A percentile compares a stretch with the other conserved stretches of the same genome.
These are phyloP conservation scores for Leucozona laternaria DNA, from an alignment of 2,888 invertebrate genomes.

Conservation along the genomic window DNA sequence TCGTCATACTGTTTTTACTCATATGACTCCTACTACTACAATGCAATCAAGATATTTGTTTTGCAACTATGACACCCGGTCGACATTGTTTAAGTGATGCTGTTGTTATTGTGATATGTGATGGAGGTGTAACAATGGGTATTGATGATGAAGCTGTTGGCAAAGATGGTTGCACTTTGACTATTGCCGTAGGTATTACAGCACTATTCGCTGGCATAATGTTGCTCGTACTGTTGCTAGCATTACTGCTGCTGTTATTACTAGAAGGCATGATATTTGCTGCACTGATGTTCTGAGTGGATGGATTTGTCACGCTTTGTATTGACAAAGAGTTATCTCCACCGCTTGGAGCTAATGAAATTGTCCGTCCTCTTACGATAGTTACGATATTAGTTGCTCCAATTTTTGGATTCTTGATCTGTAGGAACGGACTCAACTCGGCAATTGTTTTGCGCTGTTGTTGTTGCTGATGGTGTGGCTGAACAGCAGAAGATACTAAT, in stretches of 20 bases:
- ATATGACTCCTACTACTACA: conserved; percentile 70
- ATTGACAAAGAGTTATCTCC: conserved; percentile 53
- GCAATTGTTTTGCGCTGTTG: conserved; percentile 85
- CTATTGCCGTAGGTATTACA: conserved; percentile 80
- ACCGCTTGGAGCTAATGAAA: conserved; percentile 77
- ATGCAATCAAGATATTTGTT: conserved; percentile 90
- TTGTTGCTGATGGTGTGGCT: conserved; percentile 76
- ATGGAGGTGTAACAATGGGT: conserved; percentile 65
- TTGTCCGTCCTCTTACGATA: conserved; percentile 77
- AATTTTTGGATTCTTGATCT: conserved; percentile 85
- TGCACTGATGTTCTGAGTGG: conserved; percentile 68
- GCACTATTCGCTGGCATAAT: conserved; percentile 68
- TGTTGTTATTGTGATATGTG: conserved; percentile 81
- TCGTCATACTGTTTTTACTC: conserved; percentile 68
- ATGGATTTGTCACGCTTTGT: conserved; percentile 57
- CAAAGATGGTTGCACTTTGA: conserved; percentile 80
- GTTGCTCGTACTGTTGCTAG: conserved; percentile 70
- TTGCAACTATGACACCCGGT: conserved; percentile 95
- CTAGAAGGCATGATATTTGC: conserved; percentile 69
- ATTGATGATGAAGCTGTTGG: conserved; percentile 72
- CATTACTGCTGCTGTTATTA: conserved; percentile 67
- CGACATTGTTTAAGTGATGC: conserved; percentile 88
- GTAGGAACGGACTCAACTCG: conserved; percentile 87
- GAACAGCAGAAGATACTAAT: conserved; percentile 53
- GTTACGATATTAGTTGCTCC: conserved; percentile 78